Evolutionary conservation across 2,797 vertebrate species (phyloP).

Genomic region (Babyrousa celebensis): DNA sequence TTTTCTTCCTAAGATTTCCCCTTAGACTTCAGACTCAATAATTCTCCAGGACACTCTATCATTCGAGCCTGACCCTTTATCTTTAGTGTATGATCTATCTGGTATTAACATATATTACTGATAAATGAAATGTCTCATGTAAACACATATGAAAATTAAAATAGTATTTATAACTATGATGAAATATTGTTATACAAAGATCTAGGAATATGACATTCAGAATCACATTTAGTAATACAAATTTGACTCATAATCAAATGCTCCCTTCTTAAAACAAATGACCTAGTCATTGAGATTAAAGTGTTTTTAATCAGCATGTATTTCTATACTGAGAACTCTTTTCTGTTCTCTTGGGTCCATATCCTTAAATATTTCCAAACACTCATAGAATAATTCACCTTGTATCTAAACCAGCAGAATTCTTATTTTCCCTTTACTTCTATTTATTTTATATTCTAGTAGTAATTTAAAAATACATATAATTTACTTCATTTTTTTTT

Average conservation of each 20-base stretch:
- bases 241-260: conserved; percentile 15
- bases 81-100: neutral
- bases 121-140: neutral
- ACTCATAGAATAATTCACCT: neutral
- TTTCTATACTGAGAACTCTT: neutral
- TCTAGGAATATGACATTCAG: neutral
- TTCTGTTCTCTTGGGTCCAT: neutral
- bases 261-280: neutral
- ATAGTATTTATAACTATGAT: conserved; percentile 35
- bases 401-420: neutral
- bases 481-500: neutral
- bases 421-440: neutral
- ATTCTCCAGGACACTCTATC: neutral
- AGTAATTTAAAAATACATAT: neutral
- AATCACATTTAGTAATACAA: conserved; percentile 39
- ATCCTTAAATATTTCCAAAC: conserved; percentile 18
- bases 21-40: neutral
- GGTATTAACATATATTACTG: neutral
- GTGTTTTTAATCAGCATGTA: conserved; percentile 1
- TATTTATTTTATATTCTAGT: neutral
- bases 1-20: neutral
- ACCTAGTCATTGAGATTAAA: neutral
- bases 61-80: neutral
- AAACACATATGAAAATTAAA: neutral
- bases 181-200: conserved; percentile 5